Conservation (phyloP, 2,888 invertebrate species). For the Eueremaeus valkanovi region DNA sequence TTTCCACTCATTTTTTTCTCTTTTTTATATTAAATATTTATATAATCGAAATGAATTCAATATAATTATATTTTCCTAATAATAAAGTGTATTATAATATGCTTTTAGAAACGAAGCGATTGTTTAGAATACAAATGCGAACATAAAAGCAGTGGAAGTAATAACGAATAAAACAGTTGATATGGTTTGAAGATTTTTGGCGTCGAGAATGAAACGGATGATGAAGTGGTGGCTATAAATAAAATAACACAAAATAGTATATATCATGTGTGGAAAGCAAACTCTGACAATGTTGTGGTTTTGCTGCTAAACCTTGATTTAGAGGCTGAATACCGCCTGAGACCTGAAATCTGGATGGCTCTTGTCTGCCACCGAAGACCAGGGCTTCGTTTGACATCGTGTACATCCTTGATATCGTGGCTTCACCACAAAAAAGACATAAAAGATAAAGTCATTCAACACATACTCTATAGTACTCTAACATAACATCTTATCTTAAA, state of each 20-base stretch:
- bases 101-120: background rate
- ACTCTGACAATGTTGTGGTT: background rate
- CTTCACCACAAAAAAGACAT: conserved; percentile 10
- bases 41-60: conserved; percentile 5
- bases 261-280: conserved; percentile 4
- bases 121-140: conserved; percentile 21
- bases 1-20: background rate
- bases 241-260: background rate
- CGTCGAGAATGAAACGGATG: no score
- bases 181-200: background rate
- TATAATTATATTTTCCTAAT: background rate
- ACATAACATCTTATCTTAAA: conserved; percentile 8
- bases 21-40: conserved; percentile 2
- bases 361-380: conserved; percentile 13
- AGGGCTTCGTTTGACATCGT: conserved; percentile 32
- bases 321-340: background rate
- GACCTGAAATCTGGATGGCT: conserved; percentile 4
- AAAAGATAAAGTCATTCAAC: conserved; percentile 1
- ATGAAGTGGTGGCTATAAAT: conserved; percentile 31
- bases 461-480: background rate
- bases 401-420: conserved; percentile 17
- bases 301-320: background rate
- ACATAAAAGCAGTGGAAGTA: conserved; percentile 21
- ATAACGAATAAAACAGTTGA: conserved; percentile 20
- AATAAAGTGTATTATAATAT: background rate